Percentiles rank a stretch among this genome's conserved stretches.
These are phyloP conservation scores for Peromyscus nudipes DNA, from an alignment of 2,797 vertebrate genomes.

Conservation along the genomic window DNA sequence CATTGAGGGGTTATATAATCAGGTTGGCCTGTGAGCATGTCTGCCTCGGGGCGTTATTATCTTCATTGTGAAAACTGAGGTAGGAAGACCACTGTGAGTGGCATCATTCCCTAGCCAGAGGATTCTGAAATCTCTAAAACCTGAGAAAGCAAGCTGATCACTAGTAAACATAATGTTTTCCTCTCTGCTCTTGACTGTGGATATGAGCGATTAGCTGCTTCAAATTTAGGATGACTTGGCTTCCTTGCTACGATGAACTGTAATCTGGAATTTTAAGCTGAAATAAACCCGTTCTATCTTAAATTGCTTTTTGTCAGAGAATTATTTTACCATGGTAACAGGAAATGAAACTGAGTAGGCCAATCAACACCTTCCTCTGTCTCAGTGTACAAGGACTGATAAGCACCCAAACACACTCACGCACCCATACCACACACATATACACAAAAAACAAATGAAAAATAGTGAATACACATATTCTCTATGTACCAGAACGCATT, in stretches of 20 bases:
- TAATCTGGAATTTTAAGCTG: background rate
- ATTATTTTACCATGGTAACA: background rate
- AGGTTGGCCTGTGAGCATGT: background rate
- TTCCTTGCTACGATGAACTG: background rate
- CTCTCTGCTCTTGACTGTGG: background rate
- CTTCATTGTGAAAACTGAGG: background rate
- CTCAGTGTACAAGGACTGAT: background rate
- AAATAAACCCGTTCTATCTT: background rate
- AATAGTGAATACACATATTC: background rate
- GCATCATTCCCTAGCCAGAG: background rate
- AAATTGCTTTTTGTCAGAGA: background rate
- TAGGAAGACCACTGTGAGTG: background rate
- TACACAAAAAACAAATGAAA: background rate
- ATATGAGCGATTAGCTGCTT: background rate
- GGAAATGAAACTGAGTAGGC: background rate
- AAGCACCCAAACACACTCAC: background rate
- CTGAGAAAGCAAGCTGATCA: background rate
- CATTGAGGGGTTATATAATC: background rate
- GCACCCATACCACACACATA: background rate
- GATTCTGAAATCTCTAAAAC: no score
- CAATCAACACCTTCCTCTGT: background rate
- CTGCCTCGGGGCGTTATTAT: background rate
- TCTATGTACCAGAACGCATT: background rate
- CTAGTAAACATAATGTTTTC: background rate
- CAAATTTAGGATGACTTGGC: background rate